phyloP scores from a whole-genome alignment of 2,113 vertebrate genomes.

The Hemichromis elongatus region DNA sequence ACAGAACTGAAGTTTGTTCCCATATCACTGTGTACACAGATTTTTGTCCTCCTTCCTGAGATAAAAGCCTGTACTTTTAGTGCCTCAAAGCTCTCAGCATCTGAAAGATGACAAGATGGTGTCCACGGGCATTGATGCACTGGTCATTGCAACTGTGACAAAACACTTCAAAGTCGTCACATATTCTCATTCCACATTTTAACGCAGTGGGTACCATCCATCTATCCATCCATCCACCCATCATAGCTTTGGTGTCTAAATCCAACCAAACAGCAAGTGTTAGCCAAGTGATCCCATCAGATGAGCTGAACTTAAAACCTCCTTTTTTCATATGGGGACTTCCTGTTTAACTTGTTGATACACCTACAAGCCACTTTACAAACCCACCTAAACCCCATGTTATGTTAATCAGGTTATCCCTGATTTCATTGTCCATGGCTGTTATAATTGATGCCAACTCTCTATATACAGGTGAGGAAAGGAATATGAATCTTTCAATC shows the following conservation, averaged over 20 bases:
- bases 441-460: not conserved
- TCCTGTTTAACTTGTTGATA: not conserved
- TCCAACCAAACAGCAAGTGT: not conserved
- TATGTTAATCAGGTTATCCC: not conserved
- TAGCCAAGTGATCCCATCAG: not conserved
- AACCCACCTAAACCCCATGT: not conserved
- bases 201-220: not conserved
- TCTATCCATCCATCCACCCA: too few species aligned
- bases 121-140: not conserved
- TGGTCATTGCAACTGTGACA: not conserved
- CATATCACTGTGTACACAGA: not conserved
- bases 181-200: not conserved
- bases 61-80: not conserved
- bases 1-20: not conserved
- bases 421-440: not conserved
- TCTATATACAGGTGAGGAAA: not conserved
- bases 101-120: not conserved
- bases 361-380: not conserved
- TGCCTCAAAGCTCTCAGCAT: not conserved
- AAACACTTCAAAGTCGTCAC: not conserved
- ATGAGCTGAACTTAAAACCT: not conserved
- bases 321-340: not conserved
- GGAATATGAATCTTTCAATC: not conserved
- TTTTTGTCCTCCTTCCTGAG: not conserved
- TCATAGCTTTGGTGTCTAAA: not conserved